Conservation (phyloP, 2,888 invertebrate genomes). For the Eupelmus urozonus region DNA sequence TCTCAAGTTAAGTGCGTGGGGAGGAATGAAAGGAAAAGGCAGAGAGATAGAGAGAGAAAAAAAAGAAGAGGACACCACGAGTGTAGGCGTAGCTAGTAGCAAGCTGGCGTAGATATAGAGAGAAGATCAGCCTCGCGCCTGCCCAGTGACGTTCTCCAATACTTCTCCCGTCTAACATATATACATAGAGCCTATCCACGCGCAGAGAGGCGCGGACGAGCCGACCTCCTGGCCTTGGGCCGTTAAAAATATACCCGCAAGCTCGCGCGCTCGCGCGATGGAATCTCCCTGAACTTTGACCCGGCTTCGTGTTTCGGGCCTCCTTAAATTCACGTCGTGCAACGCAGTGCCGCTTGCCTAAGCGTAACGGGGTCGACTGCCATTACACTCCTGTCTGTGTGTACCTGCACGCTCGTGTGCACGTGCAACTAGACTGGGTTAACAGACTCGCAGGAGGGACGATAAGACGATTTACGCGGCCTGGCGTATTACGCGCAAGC, state of each 20-base stretch:
- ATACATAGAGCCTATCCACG: neutral
- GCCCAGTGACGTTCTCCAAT: slow-evolving; percentile 46
- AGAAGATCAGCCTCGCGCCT: slow-evolving; percentile 30
- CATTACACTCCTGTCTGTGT: slow-evolving; percentile 10
- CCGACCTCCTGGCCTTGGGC: slow-evolving; percentile 61
- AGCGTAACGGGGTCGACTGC: no score
- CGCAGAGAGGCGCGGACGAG: no score
- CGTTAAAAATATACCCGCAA: slow-evolving; percentile 63
- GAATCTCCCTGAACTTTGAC: slow-evolving; percentile 67
- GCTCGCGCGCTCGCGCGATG: neutral
- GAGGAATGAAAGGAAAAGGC: no score
- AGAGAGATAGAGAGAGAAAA: neutral
- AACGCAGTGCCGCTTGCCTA: neutral
- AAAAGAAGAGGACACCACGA: neutral
- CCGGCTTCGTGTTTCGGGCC: slow-evolving; percentile 63
- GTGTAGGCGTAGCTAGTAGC: neutral
- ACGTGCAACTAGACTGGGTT: neutral
- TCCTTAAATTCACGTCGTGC: slow-evolving; percentile 29
- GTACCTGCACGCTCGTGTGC: slow-evolving; percentile 27
- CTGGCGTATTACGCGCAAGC: no score
- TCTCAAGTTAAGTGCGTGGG: no score
- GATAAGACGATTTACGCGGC: slow-evolving; percentile 17
- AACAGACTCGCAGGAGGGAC: neutral
- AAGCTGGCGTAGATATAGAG: no score
- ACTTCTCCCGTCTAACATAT: slow-evolving; percentile 15